phyloP scores from a whole-genome alignment of 2,888 invertebrate genomes.

The Agrochola circellaris region DNA sequence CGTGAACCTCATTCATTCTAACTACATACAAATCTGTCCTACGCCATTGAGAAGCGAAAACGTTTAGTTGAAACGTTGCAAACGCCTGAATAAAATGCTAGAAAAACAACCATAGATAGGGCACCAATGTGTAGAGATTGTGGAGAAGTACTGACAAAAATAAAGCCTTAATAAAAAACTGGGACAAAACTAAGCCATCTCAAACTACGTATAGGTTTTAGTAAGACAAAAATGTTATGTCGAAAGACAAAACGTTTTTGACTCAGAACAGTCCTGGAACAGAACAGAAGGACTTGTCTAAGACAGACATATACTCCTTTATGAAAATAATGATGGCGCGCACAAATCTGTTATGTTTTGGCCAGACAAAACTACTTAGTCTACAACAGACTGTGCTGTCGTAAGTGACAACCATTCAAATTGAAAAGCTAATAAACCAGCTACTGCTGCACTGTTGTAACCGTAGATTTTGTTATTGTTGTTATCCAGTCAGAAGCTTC shows the following conservation, averaged over 20 bases:
- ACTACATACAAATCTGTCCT: conserved; percentile 62
- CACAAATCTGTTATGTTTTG: background rate
- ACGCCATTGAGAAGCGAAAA: conserved; percentile 66
- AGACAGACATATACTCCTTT: background rate
- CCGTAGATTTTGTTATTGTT: too few relatives aligned
- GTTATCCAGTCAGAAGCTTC: background rate
- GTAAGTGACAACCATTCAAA: too few relatives aligned
- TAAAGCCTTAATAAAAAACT: background rate
- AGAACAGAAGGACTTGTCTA: background rate
- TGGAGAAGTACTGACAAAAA: conserved; percentile 33
- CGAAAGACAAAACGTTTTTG: background rate
- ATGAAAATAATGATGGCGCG: background rate
- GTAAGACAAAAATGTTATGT: background rate
- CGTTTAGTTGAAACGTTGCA: conserved; percentile 71
- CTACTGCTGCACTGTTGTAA: too few relatives aligned
- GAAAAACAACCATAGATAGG: conserved; percentile 65
- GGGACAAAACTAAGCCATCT: background rate
- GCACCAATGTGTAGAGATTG: conserved; percentile 15
- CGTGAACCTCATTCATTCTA: conserved; percentile 65
- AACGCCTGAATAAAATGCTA: conserved; percentile 68
- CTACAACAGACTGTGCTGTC: too few relatives aligned
- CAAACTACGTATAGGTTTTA: background rate
- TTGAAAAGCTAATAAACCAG: too few relatives aligned
- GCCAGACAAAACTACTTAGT: too few relatives aligned
- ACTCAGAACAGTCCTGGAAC: background rate